Evolutionary conservation across 2,888 invertebrate species (phyloP), one percentile per base, ranked within the genome.

Genomic region (Drosophila melanosoma): DNA sequence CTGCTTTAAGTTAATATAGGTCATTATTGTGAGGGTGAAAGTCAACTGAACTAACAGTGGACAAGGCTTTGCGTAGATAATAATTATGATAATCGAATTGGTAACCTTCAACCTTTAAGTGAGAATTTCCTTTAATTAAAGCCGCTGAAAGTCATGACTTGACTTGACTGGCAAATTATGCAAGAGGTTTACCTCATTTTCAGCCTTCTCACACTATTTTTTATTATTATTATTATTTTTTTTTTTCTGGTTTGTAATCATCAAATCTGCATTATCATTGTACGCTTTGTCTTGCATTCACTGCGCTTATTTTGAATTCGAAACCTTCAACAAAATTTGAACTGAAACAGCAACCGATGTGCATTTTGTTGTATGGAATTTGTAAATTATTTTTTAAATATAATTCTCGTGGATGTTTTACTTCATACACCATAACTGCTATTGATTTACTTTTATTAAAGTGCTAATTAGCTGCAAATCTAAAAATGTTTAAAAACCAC

Each of bases 1-100:
- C 84, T 72, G 77, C 32, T 42, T 53, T 53, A 67, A 65, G 64
- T 64, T 60, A 72, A 86, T 84, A 82, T 86, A 80, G 86, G 86
- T 82, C 89, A 86, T 54, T 80, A 82, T 40, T 78, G 70, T 12
- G 66, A 74, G 67, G 87, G 85, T 81, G 84, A 89, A 86, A 89
- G 89, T 84, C 15, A 32, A 6, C 40, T 35, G 33, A 77, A 56
- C 38, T 20, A n/a, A 3, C 7, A 29, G 6, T 15, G 7, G 11
- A 36, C 54, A 56, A 56, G 54, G 54, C 29, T 38, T 12, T 26
- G 12, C 7, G n/a, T 56, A 15, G 45, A n/a, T 56, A 15, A 29
- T 15, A 56, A 8, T 26, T 40, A 32, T 32, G 32, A 32, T 57
- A 32, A 40, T 40, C 26, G 33, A 52, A 56, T 51, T 49, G 26